phyloP scores from a whole-genome alignment of 2,113 vertebrate species.

The Strix aluco region DNA sequence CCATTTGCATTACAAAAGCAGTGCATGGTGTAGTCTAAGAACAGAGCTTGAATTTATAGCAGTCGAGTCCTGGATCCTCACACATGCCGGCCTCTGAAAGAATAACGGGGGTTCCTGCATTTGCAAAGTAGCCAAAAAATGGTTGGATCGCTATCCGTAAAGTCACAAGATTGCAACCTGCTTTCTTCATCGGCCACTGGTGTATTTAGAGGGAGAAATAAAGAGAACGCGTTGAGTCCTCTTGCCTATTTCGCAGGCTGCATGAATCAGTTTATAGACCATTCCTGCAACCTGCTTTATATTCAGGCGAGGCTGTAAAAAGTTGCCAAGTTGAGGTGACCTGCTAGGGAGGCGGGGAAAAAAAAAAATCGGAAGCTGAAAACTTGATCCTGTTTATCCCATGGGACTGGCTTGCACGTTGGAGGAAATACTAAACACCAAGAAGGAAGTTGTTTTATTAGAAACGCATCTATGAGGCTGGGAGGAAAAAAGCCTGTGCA shows the following conservation, averaged over 20 bases:
- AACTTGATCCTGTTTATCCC: conserved; percentile 37
- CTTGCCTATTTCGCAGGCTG: background rate
- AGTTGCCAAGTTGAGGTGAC: conserved; percentile 51
- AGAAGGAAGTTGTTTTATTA: conserved; percentile 53
- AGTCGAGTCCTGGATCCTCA: conserved; percentile 62
- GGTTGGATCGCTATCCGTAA: conserved; percentile 38
- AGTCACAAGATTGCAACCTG: conserved; percentile 52
- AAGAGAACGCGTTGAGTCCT: background rate
- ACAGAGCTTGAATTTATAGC: conserved; percentile 78
- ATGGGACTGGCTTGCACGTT: background rate
- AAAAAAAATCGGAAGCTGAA: conserved; percentile 33
- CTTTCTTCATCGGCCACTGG: background rate
- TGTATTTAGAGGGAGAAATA: background rate
- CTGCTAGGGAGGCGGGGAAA: background rate
- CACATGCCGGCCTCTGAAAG: conserved; percentile 60
- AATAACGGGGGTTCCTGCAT: conserved; percentile 10
- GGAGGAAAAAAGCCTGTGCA: conserved; percentile 1
- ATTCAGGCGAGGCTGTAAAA: background rate
- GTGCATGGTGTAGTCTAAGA: conserved; percentile 70
- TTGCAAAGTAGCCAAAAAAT: conserved; percentile 55
- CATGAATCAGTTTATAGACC: background rate
- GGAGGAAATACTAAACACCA: conserved; percentile 47
- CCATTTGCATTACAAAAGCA: conserved; percentile 89
- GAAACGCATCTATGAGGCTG: conserved; percentile 29
- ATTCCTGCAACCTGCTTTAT: background rate